Conservation (phyloP, 2,888 invertebrate species). For the Xanthorhoe designata region DNA sequence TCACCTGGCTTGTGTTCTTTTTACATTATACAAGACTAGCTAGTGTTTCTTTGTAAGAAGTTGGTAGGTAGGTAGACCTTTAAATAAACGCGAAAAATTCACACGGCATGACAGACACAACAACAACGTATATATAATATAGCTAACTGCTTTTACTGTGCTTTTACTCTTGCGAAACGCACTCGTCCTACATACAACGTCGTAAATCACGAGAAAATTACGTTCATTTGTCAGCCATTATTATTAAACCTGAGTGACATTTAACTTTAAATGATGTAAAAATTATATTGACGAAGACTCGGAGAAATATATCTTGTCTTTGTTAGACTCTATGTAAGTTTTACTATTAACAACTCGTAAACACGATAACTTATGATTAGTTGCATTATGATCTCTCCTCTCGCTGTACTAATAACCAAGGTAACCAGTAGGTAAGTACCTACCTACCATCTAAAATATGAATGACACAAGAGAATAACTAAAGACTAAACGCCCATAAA, state of each 20-base stretch:
- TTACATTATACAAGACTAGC: background rate
- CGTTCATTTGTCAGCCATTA: constrained; percentile 32
- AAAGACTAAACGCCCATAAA: constrained; percentile 30
- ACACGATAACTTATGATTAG: no score
- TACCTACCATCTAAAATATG: background rate
- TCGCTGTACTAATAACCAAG: background rate
- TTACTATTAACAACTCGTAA: no score
- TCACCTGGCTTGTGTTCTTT: background rate
- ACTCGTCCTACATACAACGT: constrained; percentile 58
- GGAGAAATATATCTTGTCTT: no score
- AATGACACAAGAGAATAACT: constrained; percentile 16
- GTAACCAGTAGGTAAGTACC: background rate
- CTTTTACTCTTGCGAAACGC: constrained; percentile 60
- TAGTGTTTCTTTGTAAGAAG: constrained; percentile 11
- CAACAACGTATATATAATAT: constrained; percentile 18
- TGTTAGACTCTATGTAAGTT: no score
- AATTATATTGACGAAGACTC: no score
- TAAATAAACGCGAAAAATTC: constrained; percentile 23
- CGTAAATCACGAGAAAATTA: constrained; percentile 34
- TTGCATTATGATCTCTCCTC: no score
- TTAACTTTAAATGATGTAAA: constrained; percentile 4
- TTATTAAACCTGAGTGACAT: constrained; percentile 8
- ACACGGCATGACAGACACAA: constrained; percentile 30
- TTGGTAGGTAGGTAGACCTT: constrained; percentile 20
- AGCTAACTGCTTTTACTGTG: constrained; percentile 45